Evolutionary conservation across 64 coral and sea anemone species (phyloP).

Genomic region (Actinia equina): DNA sequence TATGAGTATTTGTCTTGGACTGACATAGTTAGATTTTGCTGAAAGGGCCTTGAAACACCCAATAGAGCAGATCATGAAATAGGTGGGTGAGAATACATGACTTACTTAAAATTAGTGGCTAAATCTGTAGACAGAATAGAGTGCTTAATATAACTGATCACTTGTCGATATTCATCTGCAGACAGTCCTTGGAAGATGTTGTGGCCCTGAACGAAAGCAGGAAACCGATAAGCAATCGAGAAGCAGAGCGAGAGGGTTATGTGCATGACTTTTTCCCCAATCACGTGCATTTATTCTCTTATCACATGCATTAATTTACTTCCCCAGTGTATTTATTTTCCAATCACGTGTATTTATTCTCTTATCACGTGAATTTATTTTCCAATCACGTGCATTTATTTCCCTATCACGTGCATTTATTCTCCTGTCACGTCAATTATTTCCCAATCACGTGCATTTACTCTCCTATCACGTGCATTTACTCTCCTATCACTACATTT

Average conservation of each 20-base stretch:
- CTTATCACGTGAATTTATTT: too few species aligned
- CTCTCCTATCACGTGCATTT: background rate
- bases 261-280: background rate
- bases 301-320: background rate
- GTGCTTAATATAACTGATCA: constrained; percentile 94
- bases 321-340: too few species aligned
- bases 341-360: background rate
- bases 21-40: too few species aligned
- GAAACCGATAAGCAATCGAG: too few species aligned
- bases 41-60: too few species aligned
- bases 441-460: too few species aligned
- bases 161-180: constrained; percentile 89
- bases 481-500: too few species aligned
- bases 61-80: too few species aligned
- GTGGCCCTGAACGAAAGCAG: constrained; percentile 52
- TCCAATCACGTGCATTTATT: too few species aligned
- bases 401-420: too few species aligned
- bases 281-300: background rate
- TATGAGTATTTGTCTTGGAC: background rate
- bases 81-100: background rate
- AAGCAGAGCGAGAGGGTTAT: too few species aligned
- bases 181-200: constrained; percentile 94
- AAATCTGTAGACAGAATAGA: constrained; percentile 95
- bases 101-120: constrained; percentile 96
- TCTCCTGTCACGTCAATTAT: too few species aligned